phyloP scores from a whole-genome alignment of 2,113 vertebrate species.

The Sphyrna mokarran region DNA sequence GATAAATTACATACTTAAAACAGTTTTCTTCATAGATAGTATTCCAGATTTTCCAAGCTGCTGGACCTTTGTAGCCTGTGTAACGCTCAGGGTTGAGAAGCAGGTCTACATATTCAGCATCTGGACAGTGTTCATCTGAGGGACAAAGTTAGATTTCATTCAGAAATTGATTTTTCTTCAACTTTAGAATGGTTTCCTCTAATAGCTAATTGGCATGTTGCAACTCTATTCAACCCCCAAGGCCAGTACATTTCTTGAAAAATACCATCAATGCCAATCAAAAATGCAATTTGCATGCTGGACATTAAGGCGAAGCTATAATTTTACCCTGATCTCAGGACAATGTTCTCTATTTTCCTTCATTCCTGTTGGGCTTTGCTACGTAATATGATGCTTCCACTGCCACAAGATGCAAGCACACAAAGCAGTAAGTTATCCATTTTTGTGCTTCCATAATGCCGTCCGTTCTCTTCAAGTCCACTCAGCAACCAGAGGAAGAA shows the following conservation, averaged over 20 bases:
- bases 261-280: neutral
- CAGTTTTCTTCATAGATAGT: constrained; percentile 74
- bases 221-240: neutral
- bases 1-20: constrained; percentile 63
- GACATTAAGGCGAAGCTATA: neutral
- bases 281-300: neutral
- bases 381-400: neutral
- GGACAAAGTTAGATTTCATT: constrained; percentile 37
- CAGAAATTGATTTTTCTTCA: neutral
- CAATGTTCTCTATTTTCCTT: neutral
- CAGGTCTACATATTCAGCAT: constrained; percentile 66
- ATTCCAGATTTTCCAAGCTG: constrained; percentile 72
- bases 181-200: neutral
- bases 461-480: neutral
- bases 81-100: constrained; percentile 69
- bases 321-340: neutral
- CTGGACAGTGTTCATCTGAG: constrained; percentile 62
- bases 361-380: neutral
- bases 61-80: constrained; percentile 66
- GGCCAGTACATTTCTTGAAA: neutral
- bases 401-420: neutral
- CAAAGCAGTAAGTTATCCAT: neutral
- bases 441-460: neutral
- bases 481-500: neutral
- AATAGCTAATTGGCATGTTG: neutral